Conservation (phyloP, 2,797 vertebrate species). For the Sebastes variabilis region DNA sequence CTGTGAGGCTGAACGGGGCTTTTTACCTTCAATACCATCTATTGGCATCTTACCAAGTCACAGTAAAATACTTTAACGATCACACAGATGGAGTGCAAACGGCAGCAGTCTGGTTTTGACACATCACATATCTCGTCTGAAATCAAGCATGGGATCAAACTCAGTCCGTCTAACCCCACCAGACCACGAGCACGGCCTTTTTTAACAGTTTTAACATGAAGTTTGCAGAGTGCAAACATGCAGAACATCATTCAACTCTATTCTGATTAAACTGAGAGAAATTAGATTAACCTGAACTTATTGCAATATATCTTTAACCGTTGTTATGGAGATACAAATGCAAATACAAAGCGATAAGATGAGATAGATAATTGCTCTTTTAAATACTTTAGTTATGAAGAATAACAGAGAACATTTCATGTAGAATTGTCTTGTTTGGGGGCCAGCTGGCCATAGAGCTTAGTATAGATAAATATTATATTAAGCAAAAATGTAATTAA, state of each 20-base stretch:
- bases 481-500: accelerated
- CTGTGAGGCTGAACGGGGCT: background rate
- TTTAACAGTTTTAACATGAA: too few relatives aligned
- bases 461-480: background rate
- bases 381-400: background rate
- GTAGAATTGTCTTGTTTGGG: too few relatives aligned
- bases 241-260: too few relatives aligned
- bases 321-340: background rate
- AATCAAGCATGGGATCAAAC: background rate
- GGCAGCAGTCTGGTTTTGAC: background rate
- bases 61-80: background rate
- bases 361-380: background rate
- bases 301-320: background rate
- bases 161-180: too few relatives aligned
- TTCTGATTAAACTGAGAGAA: too few relatives aligned
- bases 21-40: background rate
- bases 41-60: background rate
- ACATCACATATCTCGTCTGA: background rate
- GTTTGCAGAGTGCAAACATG: too few relatives aligned
- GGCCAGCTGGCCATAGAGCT: too few relatives aligned
- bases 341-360: background rate
- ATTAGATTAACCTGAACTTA: background rate
- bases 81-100: background rate
- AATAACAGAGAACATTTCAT: too few relatives aligned
- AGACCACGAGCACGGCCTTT: too few relatives aligned